phyloP scores from a whole-genome alignment of 2,113 vertebrate species.

The Gasterosteus aculeatus region DNA sequence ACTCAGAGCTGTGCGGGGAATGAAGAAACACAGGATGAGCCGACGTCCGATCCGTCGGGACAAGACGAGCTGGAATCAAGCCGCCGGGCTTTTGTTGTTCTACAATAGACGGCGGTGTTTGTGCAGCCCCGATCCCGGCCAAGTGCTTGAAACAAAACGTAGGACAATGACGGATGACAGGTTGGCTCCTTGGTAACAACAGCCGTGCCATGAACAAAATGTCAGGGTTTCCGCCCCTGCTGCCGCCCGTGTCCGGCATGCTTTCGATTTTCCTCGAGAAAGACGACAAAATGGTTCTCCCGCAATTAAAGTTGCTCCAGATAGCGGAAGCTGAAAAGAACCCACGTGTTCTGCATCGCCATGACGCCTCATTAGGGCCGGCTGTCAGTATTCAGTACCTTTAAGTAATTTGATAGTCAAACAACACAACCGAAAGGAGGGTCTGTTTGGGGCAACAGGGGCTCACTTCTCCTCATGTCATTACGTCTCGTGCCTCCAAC shows the following conservation, averaged over 20 bases:
- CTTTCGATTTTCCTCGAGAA: conserved; percentile 13
- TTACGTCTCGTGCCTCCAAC: conserved; percentile 22
- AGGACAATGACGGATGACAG: conserved; percentile 22
- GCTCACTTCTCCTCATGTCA: conserved; percentile 25
- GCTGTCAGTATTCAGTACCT: not conserved
- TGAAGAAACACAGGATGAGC: conserved; percentile 53
- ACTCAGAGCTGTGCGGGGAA: conserved; percentile 34
- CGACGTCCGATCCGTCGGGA: conserved; percentile 48
- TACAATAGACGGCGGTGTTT: conserved; percentile 21
- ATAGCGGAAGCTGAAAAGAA: not conserved
- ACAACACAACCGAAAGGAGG: not conserved
- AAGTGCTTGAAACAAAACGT: conserved; percentile 46
- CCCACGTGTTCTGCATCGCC: not conserved
- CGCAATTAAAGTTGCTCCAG: not conserved
- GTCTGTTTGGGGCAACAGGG: not conserved
- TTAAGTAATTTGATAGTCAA: not conserved
- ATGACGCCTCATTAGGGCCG: not conserved
- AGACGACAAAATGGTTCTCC: conserved; percentile 8
- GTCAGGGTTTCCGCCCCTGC: conserved; percentile 10
- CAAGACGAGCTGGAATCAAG: conserved; percentile 39
- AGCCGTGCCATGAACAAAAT: conserved; percentile 34
- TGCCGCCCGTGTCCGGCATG: not conserved
- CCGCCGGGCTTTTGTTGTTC: conserved; percentile 42
- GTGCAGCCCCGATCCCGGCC: conserved; percentile 26
- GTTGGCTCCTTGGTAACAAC: conserved; percentile 28